Evolutionary conservation across 2,888 invertebrate species (phyloP), one percentile per base, ranked within the genome.

Genomic region (Perithous albicinctus): DNA sequence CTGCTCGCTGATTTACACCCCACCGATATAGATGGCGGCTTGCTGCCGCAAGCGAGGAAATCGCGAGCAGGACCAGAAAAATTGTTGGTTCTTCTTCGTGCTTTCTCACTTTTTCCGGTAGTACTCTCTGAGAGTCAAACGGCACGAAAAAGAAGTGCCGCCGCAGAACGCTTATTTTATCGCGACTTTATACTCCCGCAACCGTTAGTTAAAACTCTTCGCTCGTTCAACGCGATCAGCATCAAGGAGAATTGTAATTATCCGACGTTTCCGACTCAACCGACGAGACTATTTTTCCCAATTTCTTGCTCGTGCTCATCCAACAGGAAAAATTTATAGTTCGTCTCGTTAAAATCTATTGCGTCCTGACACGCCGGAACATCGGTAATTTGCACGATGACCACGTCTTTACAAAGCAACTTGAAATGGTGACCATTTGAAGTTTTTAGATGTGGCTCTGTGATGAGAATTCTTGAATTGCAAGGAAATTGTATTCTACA

Each of bases 241-340:
- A 72, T 72, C 43, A 80, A 79, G 66, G 82, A 79, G 79, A 46
- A 79, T 61, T 66, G 79, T 79, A 82, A 82, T 83, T 83, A 80
- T 82, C 80, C 73, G 32, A 63, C 63, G 70, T 80, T 80, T 80
- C 80, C 73, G 80, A 66, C 76, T 54, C 56, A 26, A 51, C 48
- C 66, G 75, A 72, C 51, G 41, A 41, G 72, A 80, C 48, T 66
- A 80, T 82, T 82, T 81, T 80, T 80, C 76, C n/a, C 75, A 72
- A 80, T 75, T 43, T 66, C 23, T 78, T 20, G 15, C n/a, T 54
- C 54, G 6, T 5, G 35, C 32, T 56, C 20, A 32, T 59, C 51
- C 46, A 18, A 46, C 41, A 15, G 20, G 15, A 8, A 67, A 67
- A n/a, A 73, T 72, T 67, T 77, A 73, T 72, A 69, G 61, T 72